phyloP scores from a whole-genome alignment of 2,797 vertebrate genomes.

The Chaetodon trifasciatus region DNA sequence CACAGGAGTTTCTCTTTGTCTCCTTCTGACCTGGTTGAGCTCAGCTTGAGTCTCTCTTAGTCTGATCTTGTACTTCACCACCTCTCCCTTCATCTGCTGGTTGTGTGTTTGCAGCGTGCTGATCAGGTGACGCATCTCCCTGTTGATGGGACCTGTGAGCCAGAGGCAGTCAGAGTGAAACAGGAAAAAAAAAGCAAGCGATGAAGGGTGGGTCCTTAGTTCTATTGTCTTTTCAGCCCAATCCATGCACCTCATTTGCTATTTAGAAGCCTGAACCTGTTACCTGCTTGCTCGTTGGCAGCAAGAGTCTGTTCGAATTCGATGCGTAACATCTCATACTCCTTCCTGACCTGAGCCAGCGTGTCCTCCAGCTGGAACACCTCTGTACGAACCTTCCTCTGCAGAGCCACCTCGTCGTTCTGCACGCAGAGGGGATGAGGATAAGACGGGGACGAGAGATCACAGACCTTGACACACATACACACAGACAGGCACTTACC shows the following conservation, averaged over 20 bases:
- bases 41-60: conserved; percentile 94
- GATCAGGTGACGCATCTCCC: conserved; percentile 98
- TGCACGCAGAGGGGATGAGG: conserved; percentile 63
- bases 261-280: not conserved
- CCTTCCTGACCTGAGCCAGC: conserved; percentile 96
- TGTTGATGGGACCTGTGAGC: conserved; percentile 93
- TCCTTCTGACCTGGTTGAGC: conserved; percentile 88
- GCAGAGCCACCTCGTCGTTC: conserved; percentile 96
- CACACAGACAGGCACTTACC: conserved; percentile 75
- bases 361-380: conserved; percentile 99
- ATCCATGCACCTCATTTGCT: not conserved
- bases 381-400: conserved; percentile 97
- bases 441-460: conserved; percentile 1
- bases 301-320: conserved; percentile 98
- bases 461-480: not conserved
- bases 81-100: conserved; percentile 98
- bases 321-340: conserved; percentile 98
- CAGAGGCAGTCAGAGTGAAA: conserved; percentile 13
- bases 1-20: not conserved
- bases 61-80: conserved; percentile 93
- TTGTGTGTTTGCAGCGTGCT: conserved; percentile 98
- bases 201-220: not conserved
- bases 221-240: not conserved
- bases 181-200: not conserved
- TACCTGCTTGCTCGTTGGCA: conserved; percentile 98